Percentiles rank a stretch among this genome's conserved stretches.
phyloP scores from a whole-genome alignment of 2,888 invertebrate genomes.

The Tenthredo distinguenda region DNA sequence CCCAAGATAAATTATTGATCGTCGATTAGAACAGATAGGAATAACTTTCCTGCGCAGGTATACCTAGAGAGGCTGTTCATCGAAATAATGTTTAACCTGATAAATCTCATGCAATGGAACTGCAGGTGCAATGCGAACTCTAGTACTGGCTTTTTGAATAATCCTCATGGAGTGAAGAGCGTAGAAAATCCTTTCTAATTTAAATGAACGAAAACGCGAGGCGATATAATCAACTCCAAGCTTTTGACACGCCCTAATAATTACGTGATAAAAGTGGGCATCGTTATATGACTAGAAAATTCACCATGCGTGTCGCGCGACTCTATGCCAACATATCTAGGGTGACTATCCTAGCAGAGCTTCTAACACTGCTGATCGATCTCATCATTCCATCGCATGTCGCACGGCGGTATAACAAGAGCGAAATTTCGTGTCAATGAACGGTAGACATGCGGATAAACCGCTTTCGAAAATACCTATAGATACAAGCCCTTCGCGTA shows the following conservation, averaged over 20 bases:
- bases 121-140: not conserved
- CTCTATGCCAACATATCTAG: not conserved
- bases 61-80: not conserved
- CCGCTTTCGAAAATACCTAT: not conserved
- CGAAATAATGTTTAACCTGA: not conserved
- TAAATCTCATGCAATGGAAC: not conserved
- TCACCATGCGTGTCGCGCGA: not conserved
- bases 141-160: not conserved
- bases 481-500: not conserved
- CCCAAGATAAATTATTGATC: slow-evolving; percentile 9
- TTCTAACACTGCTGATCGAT: not conserved
- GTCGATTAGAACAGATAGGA: not conserved
- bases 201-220: not conserved
- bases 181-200: slow-evolving; percentile 11
- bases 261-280: not conserved
- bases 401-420: not conserved
- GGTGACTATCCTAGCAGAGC: not conserved
- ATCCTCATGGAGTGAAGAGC: not conserved
- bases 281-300: not conserved
- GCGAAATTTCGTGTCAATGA: not conserved
- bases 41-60: not conserved
- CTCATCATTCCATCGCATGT: not conserved
- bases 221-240: not conserved
- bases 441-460: not conserved
- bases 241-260: not conserved